Evolutionary conservation across 2,888 invertebrate species (phyloP), one percentile per base, ranked within the genome.

Genomic region (Ophraella communa): DNA sequence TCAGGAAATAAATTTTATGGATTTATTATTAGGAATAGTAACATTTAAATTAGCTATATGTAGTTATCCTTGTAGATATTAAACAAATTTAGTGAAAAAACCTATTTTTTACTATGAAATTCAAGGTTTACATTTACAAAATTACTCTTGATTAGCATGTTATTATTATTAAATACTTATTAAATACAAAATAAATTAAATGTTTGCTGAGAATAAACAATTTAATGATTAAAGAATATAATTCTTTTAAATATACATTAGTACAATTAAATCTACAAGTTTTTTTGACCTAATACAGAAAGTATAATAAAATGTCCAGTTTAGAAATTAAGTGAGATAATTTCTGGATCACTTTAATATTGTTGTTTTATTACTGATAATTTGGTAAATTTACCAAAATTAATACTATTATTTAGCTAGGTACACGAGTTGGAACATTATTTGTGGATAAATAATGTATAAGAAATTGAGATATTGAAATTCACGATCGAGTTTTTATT

Each of bases 271-370:
- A 30, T 30, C 30, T 10, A 14, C 4, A 51, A 27, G 49, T n/a
- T 51, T 51, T n/a, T 27, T 51, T 51, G 49, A 51, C 49, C 49
- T 27, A 24, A 24, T 17, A 27, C 24, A 27, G 49, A 27, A 51
- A 51, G 17, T 27, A 27, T 51, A 7, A 51, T 24, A 51, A 27
- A 24, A 8, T 4, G 21, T 21, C 4, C 3, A 11, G 14, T 49
- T 23, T 49, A 7, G 14, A 27, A 20, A 4, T 45, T 45, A 10
- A 24, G 44, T 55, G 44, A 55, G 23, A 44, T 55, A 39, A 42
- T 44, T 44, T 21, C 21, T 42, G 55, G 42, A n/a, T 55, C 42
- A 55, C 55, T 39, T 42, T 18, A 14, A 39, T 39, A 30, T 20
- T 20, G 21, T 21, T 39, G 35, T 10, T 53, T 35, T 4, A 39